phyloP scores from a whole-genome alignment of 2,797 vertebrate genomes.

The Alectoris magna region DNA sequence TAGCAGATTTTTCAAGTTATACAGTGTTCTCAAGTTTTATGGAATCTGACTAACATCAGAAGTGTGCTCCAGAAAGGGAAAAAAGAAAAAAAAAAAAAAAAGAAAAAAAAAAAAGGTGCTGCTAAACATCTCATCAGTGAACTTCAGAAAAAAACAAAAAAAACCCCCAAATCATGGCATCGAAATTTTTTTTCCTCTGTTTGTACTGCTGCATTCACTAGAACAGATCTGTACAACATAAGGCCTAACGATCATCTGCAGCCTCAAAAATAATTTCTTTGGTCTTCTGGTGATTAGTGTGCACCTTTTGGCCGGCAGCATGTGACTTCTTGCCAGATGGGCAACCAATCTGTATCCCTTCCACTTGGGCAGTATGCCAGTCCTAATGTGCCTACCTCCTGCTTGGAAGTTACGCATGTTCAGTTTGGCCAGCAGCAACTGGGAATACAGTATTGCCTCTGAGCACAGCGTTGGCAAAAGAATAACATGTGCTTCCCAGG shows the following conservation, averaged over 20 bases:
- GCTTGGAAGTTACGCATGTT: constrained; percentile 38
- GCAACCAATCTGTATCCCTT: constrained; percentile 49
- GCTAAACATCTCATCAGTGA: neutral
- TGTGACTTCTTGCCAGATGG: constrained; percentile 51
- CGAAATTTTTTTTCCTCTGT: neutral
- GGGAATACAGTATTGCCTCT: constrained; percentile 29
- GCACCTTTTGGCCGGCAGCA: constrained; percentile 45
- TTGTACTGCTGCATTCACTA: neutral
- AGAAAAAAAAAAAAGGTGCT: neutral
- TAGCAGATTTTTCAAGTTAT: constrained; percentile 12
- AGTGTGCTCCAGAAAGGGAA: neutral
- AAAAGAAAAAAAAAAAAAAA: neutral
- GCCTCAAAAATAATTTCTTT: constrained; percentile 28
- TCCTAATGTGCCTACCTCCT: constrained; percentile 39
- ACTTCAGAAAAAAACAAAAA: neutral
- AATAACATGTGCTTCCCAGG: neutral
- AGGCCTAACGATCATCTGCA: constrained; percentile 1
- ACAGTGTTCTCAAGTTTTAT: constrained; percentile 17
- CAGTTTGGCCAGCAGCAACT: constrained; percentile 21
- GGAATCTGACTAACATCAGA: constrained; percentile 21
- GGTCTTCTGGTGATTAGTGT: neutral
- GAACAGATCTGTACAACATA: neutral
- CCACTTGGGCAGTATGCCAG: constrained; percentile 31
- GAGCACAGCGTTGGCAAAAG: neutral
- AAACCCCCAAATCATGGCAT: neutral